Conservation (phyloP, 2,113 vertebrate species). For the Danio rerio region DNA sequence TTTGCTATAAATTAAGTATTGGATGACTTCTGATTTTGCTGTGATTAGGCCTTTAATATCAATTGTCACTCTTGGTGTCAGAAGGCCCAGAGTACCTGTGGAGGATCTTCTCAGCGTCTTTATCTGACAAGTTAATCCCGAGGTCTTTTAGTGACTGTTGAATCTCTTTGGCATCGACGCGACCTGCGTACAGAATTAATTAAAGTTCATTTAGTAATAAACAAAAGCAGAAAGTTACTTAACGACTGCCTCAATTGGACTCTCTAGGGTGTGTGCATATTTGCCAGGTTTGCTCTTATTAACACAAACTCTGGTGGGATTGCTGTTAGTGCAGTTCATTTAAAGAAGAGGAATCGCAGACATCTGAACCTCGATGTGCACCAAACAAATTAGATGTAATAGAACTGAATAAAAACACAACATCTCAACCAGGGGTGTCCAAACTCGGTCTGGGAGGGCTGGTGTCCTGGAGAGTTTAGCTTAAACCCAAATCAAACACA, state of each 20-base stretch:
- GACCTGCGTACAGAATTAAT: conserved; percentile 75
- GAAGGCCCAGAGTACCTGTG: conserved; percentile 76
- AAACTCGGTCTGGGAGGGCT: too few relatives aligned
- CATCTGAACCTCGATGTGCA: too few relatives aligned
- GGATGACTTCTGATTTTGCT: not conserved
- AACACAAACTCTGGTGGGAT: too few relatives aligned
- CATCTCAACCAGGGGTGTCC: too few relatives aligned
- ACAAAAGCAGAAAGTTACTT: not conserved
- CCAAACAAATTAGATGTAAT: too few relatives aligned
- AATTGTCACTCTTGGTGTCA: not conserved
- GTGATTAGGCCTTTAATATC: not conserved
- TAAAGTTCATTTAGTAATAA: not conserved
- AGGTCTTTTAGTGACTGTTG: conserved; percentile 87
- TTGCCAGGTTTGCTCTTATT: too few relatives aligned
- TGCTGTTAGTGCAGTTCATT: too few relatives aligned
- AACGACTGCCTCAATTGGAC: not conserved
- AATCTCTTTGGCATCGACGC: conserved; percentile 87
- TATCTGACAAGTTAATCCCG: conserved; percentile 84
- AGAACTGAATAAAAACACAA: too few relatives aligned
- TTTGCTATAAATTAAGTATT: not conserved
- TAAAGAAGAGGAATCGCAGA: too few relatives aligned
- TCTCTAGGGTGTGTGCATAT: not conserved
- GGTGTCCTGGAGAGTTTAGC: too few relatives aligned
- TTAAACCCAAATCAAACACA: too few relatives aligned
- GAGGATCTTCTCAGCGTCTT: conserved; percentile 89